Base-by-base conservation (phyloP, 2,113 vertebrate species). In the Bombycilla garrulus region DNA sequence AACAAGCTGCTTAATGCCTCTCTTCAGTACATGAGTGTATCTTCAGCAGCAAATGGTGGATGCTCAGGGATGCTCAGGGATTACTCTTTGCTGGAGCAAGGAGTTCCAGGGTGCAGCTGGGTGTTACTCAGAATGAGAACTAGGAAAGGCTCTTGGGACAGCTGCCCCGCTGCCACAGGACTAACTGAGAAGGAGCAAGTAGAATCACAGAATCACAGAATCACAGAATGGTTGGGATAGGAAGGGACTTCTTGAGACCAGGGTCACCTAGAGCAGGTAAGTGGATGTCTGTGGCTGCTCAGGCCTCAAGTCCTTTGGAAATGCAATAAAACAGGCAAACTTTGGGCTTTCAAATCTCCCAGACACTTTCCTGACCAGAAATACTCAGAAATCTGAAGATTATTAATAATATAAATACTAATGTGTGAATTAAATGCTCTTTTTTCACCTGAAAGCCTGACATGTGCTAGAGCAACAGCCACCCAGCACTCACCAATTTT, bases 11-110 rank as follows among this genome's bases (percentile, higher is more conserved):
- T 78, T 74, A 69, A 58, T 47, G 31, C 11, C 14, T 86, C 29
- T 69, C 35, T 82, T 83, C 25, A 82, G 33, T 20, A 11, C 18
- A 17, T 22, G 33, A 15, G 7, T 6, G 0, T 70, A 29, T 47
- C 35, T 90, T 57, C 85, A 69, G 19, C 4, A 80, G 6, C 0
- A 0, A 74, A 48, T 61, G 5, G 2, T 26, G 36, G 24, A 24
- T 60, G 12, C 8, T 81, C 40, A 81, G 25, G 19, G 22, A 10
- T 54, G 40, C 26, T 76, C 51, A 67, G 58, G 42, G 20, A 38
- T 80, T 82, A 24, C 23, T 81, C 26, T 54, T 82, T 21, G 64
- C 45, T 86, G 31, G 15, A 80, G 81, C 23, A 66, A 38, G 15
- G 33, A 20, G 60, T 44, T 73, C 44, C 77, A 66, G 12, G 23